A percentile compares a stretch with the other conserved stretches of the same genome.
Conservation (phyloP, 2,888 invertebrate species). For the Polylopha cassiicola region DNA sequence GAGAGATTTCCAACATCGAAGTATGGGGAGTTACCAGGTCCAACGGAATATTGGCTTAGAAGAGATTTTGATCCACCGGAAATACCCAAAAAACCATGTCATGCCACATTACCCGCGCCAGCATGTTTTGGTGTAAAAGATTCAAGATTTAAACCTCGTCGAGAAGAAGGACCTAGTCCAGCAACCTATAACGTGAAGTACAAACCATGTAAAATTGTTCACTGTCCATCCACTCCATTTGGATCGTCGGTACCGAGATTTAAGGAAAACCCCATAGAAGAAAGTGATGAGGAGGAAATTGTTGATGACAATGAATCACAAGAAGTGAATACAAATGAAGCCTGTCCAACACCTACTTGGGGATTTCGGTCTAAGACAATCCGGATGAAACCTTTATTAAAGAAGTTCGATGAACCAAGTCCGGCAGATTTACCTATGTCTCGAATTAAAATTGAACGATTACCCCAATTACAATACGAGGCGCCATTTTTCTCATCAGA, state of each 20-base stretch:
- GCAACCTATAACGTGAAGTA: slow-evolving; percentile 40
- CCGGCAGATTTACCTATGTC: slow-evolving; percentile 42
- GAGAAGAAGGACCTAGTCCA: slow-evolving; percentile 50
- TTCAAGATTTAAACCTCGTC: slow-evolving; percentile 42
- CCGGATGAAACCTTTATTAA: slow-evolving; percentile 45
- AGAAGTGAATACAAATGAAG: slow-evolving; percentile 15
- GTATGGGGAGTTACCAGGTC: slow-evolving; percentile 44
- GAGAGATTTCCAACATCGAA: slow-evolving; percentile 37
- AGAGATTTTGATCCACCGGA: slow-evolving; percentile 49
- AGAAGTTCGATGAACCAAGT: slow-evolving; percentile 39
- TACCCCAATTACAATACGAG: slow-evolving; percentile 33
- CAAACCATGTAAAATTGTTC: slow-evolving; percentile 34
- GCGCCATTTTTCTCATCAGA: slow-evolving; percentile 57
- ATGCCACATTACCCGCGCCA: slow-evolving; percentile 40
- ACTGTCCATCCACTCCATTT: slow-evolving; percentile 48
- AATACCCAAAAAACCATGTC: slow-evolving; percentile 34
- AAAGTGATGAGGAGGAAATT: slow-evolving; percentile 26
- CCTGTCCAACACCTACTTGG: slow-evolving; percentile 44
- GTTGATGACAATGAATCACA: slow-evolving; percentile 2
- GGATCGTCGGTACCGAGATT: slow-evolving; percentile 48
- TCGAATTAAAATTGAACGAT: slow-evolving; percentile 26
- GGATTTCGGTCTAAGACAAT: slow-evolving; percentile 53
- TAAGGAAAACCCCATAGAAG: slow-evolving; percentile 29
- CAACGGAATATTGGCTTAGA: slow-evolving; percentile 46
- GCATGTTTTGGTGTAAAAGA: slow-evolving; percentile 53